These are phyloP conservation scores for Cettia cetti DNA, from an alignment of 2,113 vertebrate genomes.

Conservation along the genomic window DNA sequence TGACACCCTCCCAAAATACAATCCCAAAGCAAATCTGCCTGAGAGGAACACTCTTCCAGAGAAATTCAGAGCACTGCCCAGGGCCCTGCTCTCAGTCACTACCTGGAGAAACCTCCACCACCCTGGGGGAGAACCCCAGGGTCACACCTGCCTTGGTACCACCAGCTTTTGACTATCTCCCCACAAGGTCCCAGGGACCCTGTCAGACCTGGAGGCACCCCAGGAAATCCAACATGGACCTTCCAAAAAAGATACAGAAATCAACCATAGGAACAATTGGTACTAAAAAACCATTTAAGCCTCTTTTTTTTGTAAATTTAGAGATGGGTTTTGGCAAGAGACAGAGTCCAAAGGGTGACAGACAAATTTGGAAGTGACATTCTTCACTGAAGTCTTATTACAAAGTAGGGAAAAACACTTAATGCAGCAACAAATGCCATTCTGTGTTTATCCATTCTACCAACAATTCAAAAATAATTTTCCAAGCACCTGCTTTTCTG, in stretches of 20 bases:
- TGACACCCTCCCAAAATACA: neutral
- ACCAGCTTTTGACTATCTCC: neutral
- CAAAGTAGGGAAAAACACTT: neutral
- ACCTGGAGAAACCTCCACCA: neutral
- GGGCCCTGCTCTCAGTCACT: neutral
- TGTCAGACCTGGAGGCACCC: neutral
- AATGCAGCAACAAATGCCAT: neutral
- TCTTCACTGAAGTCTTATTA: neutral
- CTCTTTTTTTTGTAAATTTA: no score
- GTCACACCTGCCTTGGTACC: fast-evolving
- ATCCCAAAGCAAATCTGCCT: neutral
- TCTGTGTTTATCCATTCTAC: neutral
- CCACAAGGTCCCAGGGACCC: neutral
- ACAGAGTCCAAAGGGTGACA: neutral
- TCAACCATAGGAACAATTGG: neutral
- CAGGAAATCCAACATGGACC: neutral
- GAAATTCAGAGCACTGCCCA: neutral
- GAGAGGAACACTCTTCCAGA: neutral
- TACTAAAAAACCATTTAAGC: neutral
- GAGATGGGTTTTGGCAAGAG: neutral
- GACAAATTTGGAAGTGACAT: neutral
- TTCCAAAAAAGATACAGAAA: neutral
- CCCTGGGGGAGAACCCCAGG: neutral
- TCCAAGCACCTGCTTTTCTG: neutral
- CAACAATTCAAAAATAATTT: neutral